These are phyloP conservation scores for Ophion costatus DNA, from an alignment of 2,888 invertebrate genomes.

Conservation along the genomic window DNA sequence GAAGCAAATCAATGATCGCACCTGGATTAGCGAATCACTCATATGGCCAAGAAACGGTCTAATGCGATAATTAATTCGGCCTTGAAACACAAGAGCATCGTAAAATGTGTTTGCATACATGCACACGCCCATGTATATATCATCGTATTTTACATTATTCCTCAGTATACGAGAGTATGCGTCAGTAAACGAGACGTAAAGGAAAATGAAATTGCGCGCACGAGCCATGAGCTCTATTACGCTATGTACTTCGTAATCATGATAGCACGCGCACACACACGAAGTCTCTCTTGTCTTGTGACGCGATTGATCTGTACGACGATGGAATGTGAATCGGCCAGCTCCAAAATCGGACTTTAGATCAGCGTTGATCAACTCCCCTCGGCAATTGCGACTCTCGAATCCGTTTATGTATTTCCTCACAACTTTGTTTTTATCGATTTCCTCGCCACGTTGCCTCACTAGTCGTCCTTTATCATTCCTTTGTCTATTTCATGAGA, in stretches of 20 bases:
- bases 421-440: no score
- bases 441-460: no score
- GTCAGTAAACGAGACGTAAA: slow-evolving; percentile 9
- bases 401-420: slow-evolving; percentile 9
- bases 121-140: background rate
- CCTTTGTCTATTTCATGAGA: no score
- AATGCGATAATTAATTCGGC: slow-evolving; percentile 28
- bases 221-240: slow-evolving; percentile 19
- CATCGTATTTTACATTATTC: no score
- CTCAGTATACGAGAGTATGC: background rate
- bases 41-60: background rate
- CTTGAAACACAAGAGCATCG: slow-evolving; percentile 40
- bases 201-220: slow-evolving; percentile 12
- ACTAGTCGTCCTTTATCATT: no score
- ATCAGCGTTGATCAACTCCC: slow-evolving; percentile 17
- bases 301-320: slow-evolving; percentile 49
- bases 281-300: slow-evolving; percentile 30
- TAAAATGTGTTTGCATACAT: slow-evolving; percentile 16
- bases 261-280: no score
- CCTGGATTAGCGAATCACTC: no score
- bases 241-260: slow-evolving; percentile 27
- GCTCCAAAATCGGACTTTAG: slow-evolving; percentile 36
- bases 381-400: slow-evolving; percentile 12
- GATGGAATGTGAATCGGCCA: slow-evolving; percentile 44
- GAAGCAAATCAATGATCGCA: no score